A percentile compares a stretch with the other conserved stretches of the same genome.
Conservation (phyloP, 1,140 invertebrate species). For the Tribolium castaneum region DNA sequence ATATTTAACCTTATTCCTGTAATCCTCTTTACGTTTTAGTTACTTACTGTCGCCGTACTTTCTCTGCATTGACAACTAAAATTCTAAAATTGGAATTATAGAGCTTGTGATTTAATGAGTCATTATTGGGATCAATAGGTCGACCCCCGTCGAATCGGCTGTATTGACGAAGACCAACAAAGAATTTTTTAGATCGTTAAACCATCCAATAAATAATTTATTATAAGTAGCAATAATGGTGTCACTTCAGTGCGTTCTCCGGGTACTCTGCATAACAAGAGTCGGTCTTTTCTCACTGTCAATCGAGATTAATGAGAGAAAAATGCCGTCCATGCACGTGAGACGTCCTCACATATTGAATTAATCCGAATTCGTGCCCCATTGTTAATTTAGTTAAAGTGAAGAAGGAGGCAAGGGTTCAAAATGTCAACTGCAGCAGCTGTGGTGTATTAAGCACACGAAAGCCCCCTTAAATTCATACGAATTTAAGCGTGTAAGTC, state of each 20-base stretch:
- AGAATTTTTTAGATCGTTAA: neutral
- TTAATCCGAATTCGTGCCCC: constrained; percentile 5
- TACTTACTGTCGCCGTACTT: too few species aligned
- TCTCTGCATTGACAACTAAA: neutral
- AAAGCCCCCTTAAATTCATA: constrained; percentile 4
- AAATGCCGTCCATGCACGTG: neutral
- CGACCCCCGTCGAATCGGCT: neutral
- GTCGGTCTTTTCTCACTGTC: constrained; percentile 15
- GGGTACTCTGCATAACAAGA: constrained; percentile 16
- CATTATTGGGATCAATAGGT: neutral
- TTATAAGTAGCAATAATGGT: neutral
- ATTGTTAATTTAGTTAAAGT: constrained; percentile 11
- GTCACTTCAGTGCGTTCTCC: neutral
- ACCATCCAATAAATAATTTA: constrained; percentile 11
- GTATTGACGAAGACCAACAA: neutral
- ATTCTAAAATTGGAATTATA: neutral
- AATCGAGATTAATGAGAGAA: constrained; percentile 4
- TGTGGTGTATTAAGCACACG: neutral
- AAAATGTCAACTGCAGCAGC: constrained; percentile 24
- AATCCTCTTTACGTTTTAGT: neutral
- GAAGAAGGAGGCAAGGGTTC: constrained; percentile 22
- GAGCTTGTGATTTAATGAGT: neutral
- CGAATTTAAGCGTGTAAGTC: constrained; percentile 11
- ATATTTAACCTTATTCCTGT: neutral
- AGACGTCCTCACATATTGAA: neutral